Conservation (phyloP, 2,797 vertebrate species). For the Pampus argenteus region DNA sequence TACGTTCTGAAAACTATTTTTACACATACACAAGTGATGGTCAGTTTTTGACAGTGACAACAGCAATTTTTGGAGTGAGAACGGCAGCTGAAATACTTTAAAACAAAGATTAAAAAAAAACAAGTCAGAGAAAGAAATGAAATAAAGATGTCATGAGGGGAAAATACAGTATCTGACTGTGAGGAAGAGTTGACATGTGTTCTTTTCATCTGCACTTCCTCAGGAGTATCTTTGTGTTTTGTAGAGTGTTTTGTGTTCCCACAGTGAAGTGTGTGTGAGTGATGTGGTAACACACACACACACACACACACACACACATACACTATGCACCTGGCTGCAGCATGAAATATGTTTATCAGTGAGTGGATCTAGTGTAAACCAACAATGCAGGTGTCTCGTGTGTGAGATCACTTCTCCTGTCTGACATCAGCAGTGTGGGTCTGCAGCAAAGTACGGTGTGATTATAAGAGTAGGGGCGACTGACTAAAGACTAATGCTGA, state of each 20-base stretch:
- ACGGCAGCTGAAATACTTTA: neutral
- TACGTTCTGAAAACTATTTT: constrained; percentile 5
- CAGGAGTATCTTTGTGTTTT: constrained; percentile 55
- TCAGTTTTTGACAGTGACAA: neutral
- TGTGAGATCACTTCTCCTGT: constrained; percentile 31
- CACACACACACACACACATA: constrained; percentile 32
- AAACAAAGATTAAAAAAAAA: neutral
- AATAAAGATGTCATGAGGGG: constrained; percentile 10
- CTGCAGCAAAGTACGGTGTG: neutral
- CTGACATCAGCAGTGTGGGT: constrained; percentile 29
- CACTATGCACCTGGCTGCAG: constrained; percentile 77
- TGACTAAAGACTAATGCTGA: neutral
- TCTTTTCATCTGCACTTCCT: constrained; percentile 63
- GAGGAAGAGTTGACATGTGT: constrained; percentile 49
- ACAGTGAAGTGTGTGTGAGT: constrained; percentile 58
- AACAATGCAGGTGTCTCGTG: constrained; percentile 71
- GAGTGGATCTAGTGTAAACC: constrained; percentile 73
- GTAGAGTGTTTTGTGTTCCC: constrained; percentile 57
- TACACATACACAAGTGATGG: neutral
- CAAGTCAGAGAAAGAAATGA: neutral
- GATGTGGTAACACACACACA: constrained; percentile 69
- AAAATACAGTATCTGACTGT: constrained; percentile 4
- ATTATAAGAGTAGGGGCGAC: neutral
- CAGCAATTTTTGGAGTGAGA: neutral
- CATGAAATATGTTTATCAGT: constrained; percentile 75